Conservation (phyloP, 2,888 invertebrate genomes). For the Drosophila pseudotakahashii region DNA sequence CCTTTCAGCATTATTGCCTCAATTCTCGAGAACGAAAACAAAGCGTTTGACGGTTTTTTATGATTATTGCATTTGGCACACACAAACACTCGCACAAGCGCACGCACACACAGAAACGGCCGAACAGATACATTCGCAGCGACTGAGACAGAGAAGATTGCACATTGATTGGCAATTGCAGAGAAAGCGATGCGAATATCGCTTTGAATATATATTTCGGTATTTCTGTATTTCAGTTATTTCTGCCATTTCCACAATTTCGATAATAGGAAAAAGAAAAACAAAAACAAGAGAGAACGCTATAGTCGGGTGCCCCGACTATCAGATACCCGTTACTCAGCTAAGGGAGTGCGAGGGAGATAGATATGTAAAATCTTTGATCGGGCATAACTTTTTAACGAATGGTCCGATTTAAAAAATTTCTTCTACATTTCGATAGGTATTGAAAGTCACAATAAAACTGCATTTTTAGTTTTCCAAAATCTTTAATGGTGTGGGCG, state of each 20-base stretch:
- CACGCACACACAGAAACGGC: slow-evolving; percentile 21
- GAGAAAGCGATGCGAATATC: slow-evolving; percentile 55
- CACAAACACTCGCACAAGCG: slow-evolving; percentile 14
- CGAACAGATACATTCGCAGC: slow-evolving; percentile 12
- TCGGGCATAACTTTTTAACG: too few relatives aligned
- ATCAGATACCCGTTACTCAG: too few relatives aligned
- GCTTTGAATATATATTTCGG: slow-evolving; percentile 37
- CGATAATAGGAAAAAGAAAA: slow-evolving; percentile 11
- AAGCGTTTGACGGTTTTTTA: slow-evolving; percentile 73
- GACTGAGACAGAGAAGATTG: slow-evolving; percentile 50
- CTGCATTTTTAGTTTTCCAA: too few relatives aligned
- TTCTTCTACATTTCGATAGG: too few relatives aligned
- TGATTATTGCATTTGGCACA: slow-evolving; percentile 67
- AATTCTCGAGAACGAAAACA: slow-evolving; percentile 58
- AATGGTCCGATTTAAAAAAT: too few relatives aligned
- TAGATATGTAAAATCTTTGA: too few relatives aligned
- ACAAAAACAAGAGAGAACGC: too few relatives aligned
- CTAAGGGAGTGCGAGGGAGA: too few relatives aligned
- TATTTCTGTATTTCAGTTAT: slow-evolving; percentile 2
- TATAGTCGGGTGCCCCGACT: too few relatives aligned
- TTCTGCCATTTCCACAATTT: slow-evolving; percentile 17
- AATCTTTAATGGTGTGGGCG: too few relatives aligned
- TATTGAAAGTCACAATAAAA: too few relatives aligned
- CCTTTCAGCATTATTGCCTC: slow-evolving; percentile 65
- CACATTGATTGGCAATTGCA: slow-evolving; percentile 73